phyloP scores from a whole-genome alignment of 2,113 vertebrate genomes.

The Dendrocopos noguchii region DNA sequence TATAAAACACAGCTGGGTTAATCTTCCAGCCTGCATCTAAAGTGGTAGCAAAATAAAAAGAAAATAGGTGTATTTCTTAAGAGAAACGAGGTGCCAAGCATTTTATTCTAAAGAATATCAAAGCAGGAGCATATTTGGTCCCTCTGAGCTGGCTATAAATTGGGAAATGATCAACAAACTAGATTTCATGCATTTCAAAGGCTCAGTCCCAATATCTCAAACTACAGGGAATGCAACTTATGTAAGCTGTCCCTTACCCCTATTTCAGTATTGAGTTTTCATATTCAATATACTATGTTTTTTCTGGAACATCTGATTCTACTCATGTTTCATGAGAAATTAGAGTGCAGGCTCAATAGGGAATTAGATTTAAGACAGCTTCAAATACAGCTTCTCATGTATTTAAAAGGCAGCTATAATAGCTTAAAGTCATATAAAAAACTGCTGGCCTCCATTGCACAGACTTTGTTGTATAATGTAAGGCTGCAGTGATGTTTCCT shows the following conservation, averaged over 20 bases:
- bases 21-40: neutral
- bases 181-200: conserved; percentile 40
- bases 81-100: neutral
- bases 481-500: neutral
- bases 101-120: neutral
- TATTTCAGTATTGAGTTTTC: neutral
- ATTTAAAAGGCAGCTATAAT: neutral
- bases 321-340: conserved; percentile 22
- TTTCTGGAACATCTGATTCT: conserved; percentile 35
- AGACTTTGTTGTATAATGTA: neutral
- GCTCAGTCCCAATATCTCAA: neutral
- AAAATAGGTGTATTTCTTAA: neutral
- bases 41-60: neutral
- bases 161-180: conserved; percentile 14
- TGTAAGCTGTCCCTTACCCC: neutral
- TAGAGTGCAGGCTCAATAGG: neutral
- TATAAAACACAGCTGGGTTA: conserved; percentile 17
- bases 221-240: neutral
- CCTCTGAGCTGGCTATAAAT: conserved; percentile 6
- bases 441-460: neutral
- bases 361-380: neutral
- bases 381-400: neutral
- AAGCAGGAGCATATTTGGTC: neutral
- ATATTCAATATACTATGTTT: neutral
- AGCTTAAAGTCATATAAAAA: neutral